These are phyloP conservation scores for Notolabrus celidotus DNA, from an alignment of 2,797 vertebrate genomes.

Conservation along the genomic window DNA sequence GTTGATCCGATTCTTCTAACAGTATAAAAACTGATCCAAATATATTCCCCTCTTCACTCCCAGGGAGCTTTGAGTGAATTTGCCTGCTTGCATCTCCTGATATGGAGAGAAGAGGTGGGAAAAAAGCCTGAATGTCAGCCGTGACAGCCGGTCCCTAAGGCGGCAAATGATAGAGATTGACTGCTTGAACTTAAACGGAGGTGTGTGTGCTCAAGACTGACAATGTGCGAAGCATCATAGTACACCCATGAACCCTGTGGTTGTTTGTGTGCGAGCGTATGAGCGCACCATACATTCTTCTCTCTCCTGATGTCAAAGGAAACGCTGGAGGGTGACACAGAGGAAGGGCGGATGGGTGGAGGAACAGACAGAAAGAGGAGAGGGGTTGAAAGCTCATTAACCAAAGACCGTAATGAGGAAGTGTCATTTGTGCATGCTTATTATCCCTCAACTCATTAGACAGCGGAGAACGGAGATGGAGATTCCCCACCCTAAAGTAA, in stretches of 20 bases:
- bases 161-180: constrained; percentile 41
- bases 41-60: not conserved
- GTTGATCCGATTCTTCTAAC: constrained; percentile 3
- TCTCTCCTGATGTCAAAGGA: constrained; percentile 27
- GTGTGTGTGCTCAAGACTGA: constrained; percentile 22
- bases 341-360: constrained; percentile 16
- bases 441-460: constrained; percentile 60
- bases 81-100: constrained; percentile 26
- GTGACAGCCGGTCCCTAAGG: constrained; percentile 32
- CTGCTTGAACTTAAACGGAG: constrained; percentile 34
- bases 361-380: not conserved
- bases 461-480: constrained; percentile 10
- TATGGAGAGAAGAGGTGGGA: not conserved
- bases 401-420: constrained; percentile 64
- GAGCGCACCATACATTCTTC: constrained; percentile 18
- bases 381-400: constrained; percentile 63
- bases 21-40: constrained; percentile 9
- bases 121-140: constrained; percentile 27
- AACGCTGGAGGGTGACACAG: constrained; percentile 27
- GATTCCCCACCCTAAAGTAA: constrained; percentile 26
- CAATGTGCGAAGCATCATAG: constrained; percentile 36
- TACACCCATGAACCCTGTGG: not conserved
- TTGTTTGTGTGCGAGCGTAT: constrained; percentile 1
- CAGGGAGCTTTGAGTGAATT: constrained; percentile 23
- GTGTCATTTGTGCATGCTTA: constrained; percentile 46